phyloP scores from a whole-genome alignment of 2,888 invertebrate species.

The Cordilura impudica region DNA sequence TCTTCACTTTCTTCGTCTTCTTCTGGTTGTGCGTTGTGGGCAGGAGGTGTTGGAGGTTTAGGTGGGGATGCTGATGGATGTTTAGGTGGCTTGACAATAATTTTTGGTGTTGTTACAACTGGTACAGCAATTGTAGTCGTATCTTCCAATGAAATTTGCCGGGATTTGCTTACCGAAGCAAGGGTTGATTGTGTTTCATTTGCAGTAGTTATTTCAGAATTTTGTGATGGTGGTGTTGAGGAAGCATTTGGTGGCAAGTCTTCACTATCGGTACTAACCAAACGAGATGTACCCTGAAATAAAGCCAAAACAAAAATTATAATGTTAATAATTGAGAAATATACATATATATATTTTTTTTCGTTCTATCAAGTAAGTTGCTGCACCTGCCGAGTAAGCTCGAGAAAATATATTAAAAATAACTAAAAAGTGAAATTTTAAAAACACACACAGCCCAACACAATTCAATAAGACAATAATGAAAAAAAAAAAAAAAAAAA shows the following conservation, averaged over 20 bases:
- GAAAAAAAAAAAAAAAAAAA: slow-evolving; percentile 38
- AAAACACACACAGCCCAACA: too few relatives aligned
- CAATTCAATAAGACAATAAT: too few relatives aligned
- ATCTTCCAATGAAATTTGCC: slow-evolving; percentile 64
- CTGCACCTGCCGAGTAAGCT: too few relatives aligned
- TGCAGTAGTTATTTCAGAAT: slow-evolving; percentile 62
- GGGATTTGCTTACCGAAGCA: slow-evolving; percentile 55
- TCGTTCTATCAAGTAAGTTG: too few relatives aligned
- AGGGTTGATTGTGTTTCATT: slow-evolving; percentile 40
- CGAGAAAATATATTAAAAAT: background rate
- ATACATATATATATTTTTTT: too few relatives aligned
- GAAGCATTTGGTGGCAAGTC: slow-evolving; percentile 80
- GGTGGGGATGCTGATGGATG: slow-evolving; percentile 65
- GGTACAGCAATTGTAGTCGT: slow-evolving; percentile 26
- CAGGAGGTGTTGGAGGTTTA: slow-evolving; percentile 50
- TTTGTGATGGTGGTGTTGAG: slow-evolving; percentile 70
- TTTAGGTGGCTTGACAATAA: slow-evolving; percentile 71
- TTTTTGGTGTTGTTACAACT: slow-evolving; percentile 70
- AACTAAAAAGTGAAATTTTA: background rate
- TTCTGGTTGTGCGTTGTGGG: slow-evolving; percentile 2
- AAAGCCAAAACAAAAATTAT: background rate
- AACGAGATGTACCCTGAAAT: slow-evolving; percentile 81
- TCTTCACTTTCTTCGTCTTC: slow-evolving; percentile 62
- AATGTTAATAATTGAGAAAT: background rate
- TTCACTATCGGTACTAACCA: slow-evolving; percentile 84